Conservation (phyloP, 2,113 vertebrate genomes). For the Oreochromis niloticus region DNA sequence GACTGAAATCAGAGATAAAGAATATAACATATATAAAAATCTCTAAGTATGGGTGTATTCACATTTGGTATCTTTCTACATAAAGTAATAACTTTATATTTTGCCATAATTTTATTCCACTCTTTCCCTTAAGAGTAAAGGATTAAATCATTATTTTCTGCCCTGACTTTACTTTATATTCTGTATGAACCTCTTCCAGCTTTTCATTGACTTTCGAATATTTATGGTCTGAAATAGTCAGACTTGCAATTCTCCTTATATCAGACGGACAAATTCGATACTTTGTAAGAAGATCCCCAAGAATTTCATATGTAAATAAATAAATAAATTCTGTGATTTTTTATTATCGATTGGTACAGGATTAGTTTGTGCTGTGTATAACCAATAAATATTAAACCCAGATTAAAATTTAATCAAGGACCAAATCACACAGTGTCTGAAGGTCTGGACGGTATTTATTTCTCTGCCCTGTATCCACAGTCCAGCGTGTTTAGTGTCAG, state of each 20-base stretch:
- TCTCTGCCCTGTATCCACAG: background rate
- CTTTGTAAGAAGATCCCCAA: background rate
- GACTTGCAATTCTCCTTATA: background rate
- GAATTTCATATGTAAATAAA: background rate
- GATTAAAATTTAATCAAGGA: background rate
- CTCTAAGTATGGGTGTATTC: background rate
- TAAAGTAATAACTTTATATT: background rate
- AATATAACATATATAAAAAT: background rate
- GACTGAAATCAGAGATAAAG: background rate
- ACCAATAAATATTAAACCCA: constrained; percentile 1
- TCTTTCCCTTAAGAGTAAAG: background rate
- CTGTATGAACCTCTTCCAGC: background rate
- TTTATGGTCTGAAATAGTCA: background rate
- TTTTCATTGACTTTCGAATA: background rate
- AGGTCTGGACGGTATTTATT: background rate
- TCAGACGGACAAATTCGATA: background rate
- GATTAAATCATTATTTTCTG: background rate
- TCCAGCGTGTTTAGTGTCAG: background rate
- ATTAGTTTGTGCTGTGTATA: background rate
- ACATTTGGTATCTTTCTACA: background rate
- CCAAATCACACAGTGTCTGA: background rate
- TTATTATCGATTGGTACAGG: background rate
- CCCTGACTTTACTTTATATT: background rate
- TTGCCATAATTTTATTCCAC: background rate
- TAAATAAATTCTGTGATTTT: background rate